These are phyloP conservation scores for Cosmia pyralina DNA, from an alignment of 2,888 invertebrate species.

Conservation along the genomic window DNA sequence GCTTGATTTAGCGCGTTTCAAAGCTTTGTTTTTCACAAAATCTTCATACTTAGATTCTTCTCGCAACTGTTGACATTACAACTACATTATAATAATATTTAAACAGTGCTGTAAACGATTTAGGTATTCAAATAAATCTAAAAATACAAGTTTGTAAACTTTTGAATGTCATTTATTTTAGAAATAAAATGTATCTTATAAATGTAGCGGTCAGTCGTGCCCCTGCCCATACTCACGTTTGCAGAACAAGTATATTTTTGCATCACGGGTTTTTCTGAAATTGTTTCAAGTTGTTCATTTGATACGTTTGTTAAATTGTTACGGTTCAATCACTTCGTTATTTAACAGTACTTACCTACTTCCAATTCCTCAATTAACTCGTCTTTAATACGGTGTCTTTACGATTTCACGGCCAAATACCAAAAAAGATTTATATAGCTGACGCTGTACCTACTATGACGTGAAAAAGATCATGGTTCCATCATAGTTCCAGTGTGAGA, in stretches of 20 bases:
- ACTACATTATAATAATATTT: background rate
- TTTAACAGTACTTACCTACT: no score
- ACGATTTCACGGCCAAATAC: background rate
- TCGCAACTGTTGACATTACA: conserved; percentile 1
- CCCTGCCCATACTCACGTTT: background rate
- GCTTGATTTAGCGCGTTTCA: background rate
- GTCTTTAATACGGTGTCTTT: background rate
- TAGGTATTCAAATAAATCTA: background rate
- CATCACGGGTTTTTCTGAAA: background rate
- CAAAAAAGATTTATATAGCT: background rate
- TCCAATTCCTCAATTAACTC: background rate
- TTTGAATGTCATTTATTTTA: conserved; percentile 48
- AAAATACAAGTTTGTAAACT: conserved; percentile 14
- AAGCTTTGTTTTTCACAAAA: background rate
- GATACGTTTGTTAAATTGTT: background rate
- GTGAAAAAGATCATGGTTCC: no score
- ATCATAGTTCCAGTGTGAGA: no score
- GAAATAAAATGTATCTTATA: conserved; percentile 11
- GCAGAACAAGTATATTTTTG: background rate
- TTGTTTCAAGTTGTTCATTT: background rate
- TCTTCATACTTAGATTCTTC: background rate
- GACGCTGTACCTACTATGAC: no score
- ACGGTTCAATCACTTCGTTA: background rate
- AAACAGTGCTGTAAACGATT: background rate
- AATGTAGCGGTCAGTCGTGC: conserved; percentile 9